Evolutionary conservation across 2,797 vertebrate genomes (phyloP), one percentile per base, ranked within the genome.

Genomic region (Centropyge bicolor): DNA sequence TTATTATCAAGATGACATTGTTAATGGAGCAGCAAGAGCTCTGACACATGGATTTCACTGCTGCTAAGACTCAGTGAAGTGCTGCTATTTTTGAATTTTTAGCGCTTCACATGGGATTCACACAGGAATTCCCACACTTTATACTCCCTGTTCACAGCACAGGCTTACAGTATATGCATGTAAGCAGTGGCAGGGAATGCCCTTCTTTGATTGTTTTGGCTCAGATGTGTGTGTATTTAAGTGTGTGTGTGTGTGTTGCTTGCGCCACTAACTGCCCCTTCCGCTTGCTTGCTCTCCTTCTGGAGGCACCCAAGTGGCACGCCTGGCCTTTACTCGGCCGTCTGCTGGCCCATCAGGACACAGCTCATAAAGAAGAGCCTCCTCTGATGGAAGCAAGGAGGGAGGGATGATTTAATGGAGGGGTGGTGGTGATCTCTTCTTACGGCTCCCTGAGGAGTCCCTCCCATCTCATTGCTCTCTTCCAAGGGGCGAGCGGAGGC

Each of bases 291-390:
- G 60, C 80, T 70, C 74, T 75, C 72, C 72, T 72, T 82, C 93
- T 94, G 91, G 94, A 94, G 87, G 93, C 94, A 92, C 90, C 92
- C 92, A 89, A 95, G 94, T 94, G 94, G 94, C 93, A 93, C 93
- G 92, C 92, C 94, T 95, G 95, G 95, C 96, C 96, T 96, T 96
- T 96, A 95, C 94, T 94, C 89, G 93, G 94, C 94, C 92, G 94
- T 96, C 96, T 96, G 96, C 96, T 95, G 96, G 96, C 96, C 96
- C 95, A 97, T 97, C 95, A 96, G 96, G 95, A 96, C 95, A 96
- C 96, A 97, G 95, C 96, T 97, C 96, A 96, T 96, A 95, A 97
- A 97, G 95, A 94, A 95, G 94, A 83, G 55, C 62, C 61, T 73
- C 60, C 67, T 78, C 61, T 76, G 70, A 83, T 76, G 77, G 76